These are phyloP conservation scores for Tupaia chinensis DNA, from an alignment of 2,113 vertebrate genomes.

Conservation along the genomic window DNA sequence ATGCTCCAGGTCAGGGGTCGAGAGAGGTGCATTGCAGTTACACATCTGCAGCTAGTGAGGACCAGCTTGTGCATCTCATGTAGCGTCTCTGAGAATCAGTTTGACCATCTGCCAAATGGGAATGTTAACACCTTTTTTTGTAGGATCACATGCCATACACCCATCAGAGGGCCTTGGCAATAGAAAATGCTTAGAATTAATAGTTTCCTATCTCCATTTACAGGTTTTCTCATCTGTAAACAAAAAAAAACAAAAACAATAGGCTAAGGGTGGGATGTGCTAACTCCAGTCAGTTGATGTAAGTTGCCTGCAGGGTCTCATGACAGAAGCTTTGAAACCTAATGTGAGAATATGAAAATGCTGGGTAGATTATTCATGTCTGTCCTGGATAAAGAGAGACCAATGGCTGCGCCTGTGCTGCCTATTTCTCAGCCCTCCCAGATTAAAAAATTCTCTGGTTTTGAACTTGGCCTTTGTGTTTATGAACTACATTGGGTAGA, in stretches of 20 bases:
- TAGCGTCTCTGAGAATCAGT: neutral
- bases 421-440: neutral
- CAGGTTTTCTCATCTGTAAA: neutral
- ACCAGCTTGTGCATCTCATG: neutral
- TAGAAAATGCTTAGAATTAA: neutral
- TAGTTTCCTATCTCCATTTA: neutral
- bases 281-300: neutral
- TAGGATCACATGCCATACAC: neutral
- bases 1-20: neutral
- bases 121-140: neutral
- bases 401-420: neutral
- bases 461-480: constrained; percentile 43
- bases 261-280: neutral
- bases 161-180: neutral
- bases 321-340: constrained; percentile 1
- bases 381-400: neutral
- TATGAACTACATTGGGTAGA: constrained; percentile 2
- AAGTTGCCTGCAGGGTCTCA: neutral
- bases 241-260: neutral
- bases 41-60: neutral
- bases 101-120: neutral
- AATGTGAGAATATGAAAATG: neutral
- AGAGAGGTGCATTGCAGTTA: neutral
- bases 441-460: neutral
- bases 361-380: neutral